Conservation (phyloP, 2,797 vertebrate species). For the Enoplosus armatus region DNA sequence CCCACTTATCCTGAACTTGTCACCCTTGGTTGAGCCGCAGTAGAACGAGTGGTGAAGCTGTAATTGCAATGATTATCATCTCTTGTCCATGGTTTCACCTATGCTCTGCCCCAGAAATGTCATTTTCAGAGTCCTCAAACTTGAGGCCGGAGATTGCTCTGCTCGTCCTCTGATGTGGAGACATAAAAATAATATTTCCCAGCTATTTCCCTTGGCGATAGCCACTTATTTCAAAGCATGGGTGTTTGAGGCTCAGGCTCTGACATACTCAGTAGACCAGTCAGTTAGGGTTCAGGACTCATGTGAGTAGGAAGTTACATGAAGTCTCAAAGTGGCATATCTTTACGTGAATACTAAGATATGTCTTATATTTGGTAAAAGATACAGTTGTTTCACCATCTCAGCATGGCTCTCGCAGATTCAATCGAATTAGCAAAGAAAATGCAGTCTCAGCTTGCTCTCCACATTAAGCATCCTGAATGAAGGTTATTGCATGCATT, state of each 20-base stretch:
- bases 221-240: slow-evolving; percentile 34
- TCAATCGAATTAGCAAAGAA: slow-evolving; percentile 23
- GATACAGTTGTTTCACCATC: neutral
- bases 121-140: slow-evolving; percentile 69
- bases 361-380: neutral
- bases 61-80: slow-evolving; percentile 71
- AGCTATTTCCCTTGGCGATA: slow-evolving; percentile 42
- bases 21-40: slow-evolving; percentile 36
- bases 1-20: slow-evolving; percentile 20
- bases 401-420: neutral
- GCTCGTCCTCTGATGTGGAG: slow-evolving; percentile 45
- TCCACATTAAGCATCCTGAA: slow-evolving; percentile 7
- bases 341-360: neutral
- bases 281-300: slow-evolving; percentile 24
- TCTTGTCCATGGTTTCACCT: slow-evolving; percentile 63
- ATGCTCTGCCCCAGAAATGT: slow-evolving; percentile 71
- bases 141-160: slow-evolving; percentile 58
- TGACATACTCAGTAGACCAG: slow-evolving; percentile 35
- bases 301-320: slow-evolving; percentile 16
- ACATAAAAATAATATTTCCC: slow-evolving; percentile 47
- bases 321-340: slow-evolving; percentile 23
- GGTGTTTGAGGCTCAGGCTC: slow-evolving; percentile 28
- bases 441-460: slow-evolving; percentile 9
- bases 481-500: slow-evolving; percentile 23
- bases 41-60: slow-evolving; percentile 44